phyloP scores from a whole-genome alignment of 2,113 vertebrate species.

The Scortum barcoo region DNA sequence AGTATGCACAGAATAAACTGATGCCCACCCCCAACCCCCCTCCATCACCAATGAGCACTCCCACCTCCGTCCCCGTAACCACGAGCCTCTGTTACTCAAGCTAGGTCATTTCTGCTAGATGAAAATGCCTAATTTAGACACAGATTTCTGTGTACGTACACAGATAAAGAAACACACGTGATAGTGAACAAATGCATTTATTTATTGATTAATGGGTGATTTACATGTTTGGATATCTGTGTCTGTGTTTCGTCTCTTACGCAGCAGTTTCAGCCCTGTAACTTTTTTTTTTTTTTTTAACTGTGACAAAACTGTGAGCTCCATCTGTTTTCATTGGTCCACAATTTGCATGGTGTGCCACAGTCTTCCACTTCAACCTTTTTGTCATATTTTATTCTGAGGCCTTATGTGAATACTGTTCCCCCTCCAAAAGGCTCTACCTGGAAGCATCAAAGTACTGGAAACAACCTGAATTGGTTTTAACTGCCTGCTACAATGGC shows the following conservation, averaged over 20 bases:
- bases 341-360: conserved; percentile 76
- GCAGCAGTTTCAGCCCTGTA: conserved; percentile 75
- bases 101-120: too few relatives aligned
- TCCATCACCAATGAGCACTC: conserved; percentile 10
- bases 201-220: too few relatives aligned
- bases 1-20: conserved; percentile 63
- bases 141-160: too few relatives aligned
- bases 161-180: too few relatives aligned
- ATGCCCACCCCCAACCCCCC: conserved; percentile 45
- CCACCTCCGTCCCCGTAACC: conserved; percentile 47
- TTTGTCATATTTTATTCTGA: conserved; percentile 80
- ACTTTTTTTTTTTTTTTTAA: conserved; percentile 84
- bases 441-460: conserved; percentile 87
- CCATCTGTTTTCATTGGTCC: conserved; percentile 81
- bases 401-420: conserved; percentile 83
- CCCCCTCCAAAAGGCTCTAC: conserved; percentile 88
- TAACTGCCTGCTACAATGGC: conserved; percentile 92
- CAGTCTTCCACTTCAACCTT: conserved; percentile 1
- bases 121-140: too few relatives aligned
- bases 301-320: conserved; percentile 77
- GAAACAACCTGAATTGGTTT: conserved; percentile 94
- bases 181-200: too few relatives aligned
- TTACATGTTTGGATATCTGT: too few relatives aligned
- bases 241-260: conserved; percentile 81
- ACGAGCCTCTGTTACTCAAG: too few relatives aligned